Percentiles rank a stretch among this genome's conserved stretches.
Conservation (phyloP, 1,140 invertebrate genomes). For the Antheraea pernyi region DNA sequence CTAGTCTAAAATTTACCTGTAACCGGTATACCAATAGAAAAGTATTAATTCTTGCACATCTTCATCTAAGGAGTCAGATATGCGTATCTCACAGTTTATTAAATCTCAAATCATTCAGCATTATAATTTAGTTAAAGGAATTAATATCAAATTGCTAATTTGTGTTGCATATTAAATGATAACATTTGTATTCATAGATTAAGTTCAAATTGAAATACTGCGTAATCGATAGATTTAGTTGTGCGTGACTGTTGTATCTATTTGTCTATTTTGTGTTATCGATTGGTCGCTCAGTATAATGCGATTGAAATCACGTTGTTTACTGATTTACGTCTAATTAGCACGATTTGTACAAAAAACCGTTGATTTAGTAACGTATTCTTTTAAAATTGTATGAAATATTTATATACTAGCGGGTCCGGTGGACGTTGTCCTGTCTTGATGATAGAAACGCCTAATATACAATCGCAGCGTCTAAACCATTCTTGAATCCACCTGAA, state of each 20-base stretch:
- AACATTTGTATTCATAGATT: background rate
- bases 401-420: too few species aligned
- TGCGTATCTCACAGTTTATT: too few species aligned
- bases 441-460: too few species aligned
- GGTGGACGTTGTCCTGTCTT: too few species aligned
- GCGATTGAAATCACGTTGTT: background rate
- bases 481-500: too few species aligned
- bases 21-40: too few species aligned
- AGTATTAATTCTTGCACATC: too few species aligned
- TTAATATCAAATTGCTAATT: conserved; percentile 6
- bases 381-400: background rate
- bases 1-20: too few species aligned
- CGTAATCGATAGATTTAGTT: conserved; percentile 6
- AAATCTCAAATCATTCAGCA: background rate
- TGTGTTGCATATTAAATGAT: conserved; percentile 1
- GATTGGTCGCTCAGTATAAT: background rate
- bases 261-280: background rate
- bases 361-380: background rate
- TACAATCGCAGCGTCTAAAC: too few species aligned
- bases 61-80: too few species aligned
- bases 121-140: conserved; percentile 1
- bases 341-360: conserved; percentile 2
- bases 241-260: conserved; percentile 8
- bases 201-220: background rate
- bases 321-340: background rate